Conservation (phyloP, 92 coral and sea anemone genomes). For the Parazoanthus darwini region DNA sequence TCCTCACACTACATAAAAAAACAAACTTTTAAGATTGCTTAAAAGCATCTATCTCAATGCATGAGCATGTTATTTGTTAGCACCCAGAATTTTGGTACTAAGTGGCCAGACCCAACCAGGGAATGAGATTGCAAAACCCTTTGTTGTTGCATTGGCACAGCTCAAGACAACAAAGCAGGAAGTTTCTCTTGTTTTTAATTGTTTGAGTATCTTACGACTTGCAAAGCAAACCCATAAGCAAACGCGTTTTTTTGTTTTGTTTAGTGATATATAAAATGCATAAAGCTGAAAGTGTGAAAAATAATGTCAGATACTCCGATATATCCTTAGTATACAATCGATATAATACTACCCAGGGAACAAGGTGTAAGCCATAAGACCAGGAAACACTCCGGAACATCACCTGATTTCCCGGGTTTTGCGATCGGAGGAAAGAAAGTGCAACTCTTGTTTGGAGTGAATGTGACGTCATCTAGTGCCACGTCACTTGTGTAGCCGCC, state of each 20-base stretch:
- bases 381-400: neutral
- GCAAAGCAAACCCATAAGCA: neutral
- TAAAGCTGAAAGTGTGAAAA: too few species aligned
- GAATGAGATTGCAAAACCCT: neutral
- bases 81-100: too few species aligned
- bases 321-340: neutral
- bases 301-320: neutral
- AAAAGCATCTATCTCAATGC: too few species aligned
- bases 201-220: too few species aligned
- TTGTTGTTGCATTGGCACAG: neutral
- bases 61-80: too few species aligned
- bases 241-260: too few species aligned
- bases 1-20: too few species aligned
- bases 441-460: slow-evolving; percentile 19
- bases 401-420: slow-evolving; percentile 17
- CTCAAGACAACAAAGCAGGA: neutral
- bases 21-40: too few species aligned
- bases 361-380: neutral
- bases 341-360: neutral
- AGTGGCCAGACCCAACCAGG: too few species aligned
- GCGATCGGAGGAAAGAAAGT: slow-evolving; percentile 12
- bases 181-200: too few species aligned
- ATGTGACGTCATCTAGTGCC: slow-evolving; percentile 28
- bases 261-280: too few species aligned
- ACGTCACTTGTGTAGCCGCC: slow-evolving; percentile 29